These are phyloP conservation scores for Agrotis clavis DNA, from an alignment of 2,888 invertebrate species.

Conservation along the genomic window DNA sequence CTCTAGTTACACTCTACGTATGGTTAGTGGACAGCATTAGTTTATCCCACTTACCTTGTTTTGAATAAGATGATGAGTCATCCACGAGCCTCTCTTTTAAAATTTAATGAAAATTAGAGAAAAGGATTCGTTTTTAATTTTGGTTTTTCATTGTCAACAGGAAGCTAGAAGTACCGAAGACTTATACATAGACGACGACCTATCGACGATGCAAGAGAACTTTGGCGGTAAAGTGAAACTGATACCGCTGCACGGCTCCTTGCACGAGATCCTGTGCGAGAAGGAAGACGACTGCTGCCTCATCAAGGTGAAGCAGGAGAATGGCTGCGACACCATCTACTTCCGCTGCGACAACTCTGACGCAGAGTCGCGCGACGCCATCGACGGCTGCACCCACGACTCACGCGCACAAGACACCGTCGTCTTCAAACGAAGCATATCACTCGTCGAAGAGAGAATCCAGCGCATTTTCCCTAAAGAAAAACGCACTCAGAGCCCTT, in stretches of 20 bases:
- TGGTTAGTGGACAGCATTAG: no score
- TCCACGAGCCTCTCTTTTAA: no score
- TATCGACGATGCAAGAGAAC: slow-evolving; percentile 87
- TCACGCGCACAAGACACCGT: slow-evolving; percentile 78
- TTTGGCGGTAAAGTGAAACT: slow-evolving; percentile 86
- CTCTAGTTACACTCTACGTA: no score
- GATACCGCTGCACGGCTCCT: slow-evolving; percentile 85
- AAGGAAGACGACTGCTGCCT: slow-evolving; percentile 88
- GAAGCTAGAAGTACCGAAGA: slow-evolving; percentile 91
- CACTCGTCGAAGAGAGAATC: slow-evolving; percentile 84
- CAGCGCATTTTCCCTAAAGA: slow-evolving; percentile 83
- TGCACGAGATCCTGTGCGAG: slow-evolving; percentile 89
- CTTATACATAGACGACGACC: slow-evolving; percentile 90
- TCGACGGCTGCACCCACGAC: slow-evolving; percentile 74
- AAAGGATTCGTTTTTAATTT: background rate
- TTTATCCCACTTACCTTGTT: no score
- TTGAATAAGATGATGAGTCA: no score
- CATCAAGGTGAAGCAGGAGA: slow-evolving; percentile 86
- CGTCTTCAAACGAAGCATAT: slow-evolving; percentile 85
- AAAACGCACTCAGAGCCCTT: slow-evolving; percentile 69
- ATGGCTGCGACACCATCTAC: slow-evolving; percentile 86
- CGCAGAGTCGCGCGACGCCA: slow-evolving; percentile 81
- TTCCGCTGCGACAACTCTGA: slow-evolving; percentile 85
- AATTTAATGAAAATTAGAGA: no score
- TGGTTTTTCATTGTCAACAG: slow-evolving; percentile 67